Base-by-base conservation (phyloP, 2,113 vertebrate species). In the Mohoua ochrocephala region DNA sequence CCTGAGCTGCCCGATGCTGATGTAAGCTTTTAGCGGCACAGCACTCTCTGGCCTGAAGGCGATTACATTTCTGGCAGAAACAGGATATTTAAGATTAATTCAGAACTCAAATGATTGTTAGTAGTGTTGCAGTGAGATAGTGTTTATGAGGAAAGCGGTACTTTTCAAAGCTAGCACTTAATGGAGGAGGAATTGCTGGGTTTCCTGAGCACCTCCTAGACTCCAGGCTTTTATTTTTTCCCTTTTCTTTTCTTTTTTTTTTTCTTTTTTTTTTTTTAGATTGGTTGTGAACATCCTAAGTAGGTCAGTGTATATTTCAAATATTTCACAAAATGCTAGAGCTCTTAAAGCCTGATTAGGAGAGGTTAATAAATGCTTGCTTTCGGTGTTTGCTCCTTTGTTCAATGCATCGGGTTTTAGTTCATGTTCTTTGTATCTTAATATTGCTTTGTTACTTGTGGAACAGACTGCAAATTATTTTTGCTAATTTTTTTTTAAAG, bases 241-340 rank as follows among this genome's bases (percentile, higher is more conserved):
- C n/a, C n/a, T n/a, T n/a, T n/a, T n/a, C n/a, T 65, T 49, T 49
- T 42, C 42, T 31, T 61, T 52, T 49, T 79, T 73, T 71, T 26
- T 69, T 30, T 54, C 49, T 33, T 53, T 49, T 57, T 41, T 45
- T 18, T 39, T 84, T 56, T 67, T 37, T 2, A 2, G 45, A 74
- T 88, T 84, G 82, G 10, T 86, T 69, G 39, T 70, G 87, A 90
- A 57, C 27, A 16, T n/a, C 64, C 52, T 74, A 97, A 95, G 87
- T 96, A 97, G 94, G 95, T 96, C 95, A 96, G 61, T 81, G 60
- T 33, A 31, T 94, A 80, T 84, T 91, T 94, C 84, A 85, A 87
- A 95, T 75, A 83, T 83, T 87, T 96, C 33, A 64, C 33, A 74
- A 69, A 85, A 69, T 94, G 44, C 39, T 83, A 54, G 33, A 77